Evolutionary conservation across 1,140 invertebrate species (phyloP).

Genomic region (Plectus sambesii): DNA sequence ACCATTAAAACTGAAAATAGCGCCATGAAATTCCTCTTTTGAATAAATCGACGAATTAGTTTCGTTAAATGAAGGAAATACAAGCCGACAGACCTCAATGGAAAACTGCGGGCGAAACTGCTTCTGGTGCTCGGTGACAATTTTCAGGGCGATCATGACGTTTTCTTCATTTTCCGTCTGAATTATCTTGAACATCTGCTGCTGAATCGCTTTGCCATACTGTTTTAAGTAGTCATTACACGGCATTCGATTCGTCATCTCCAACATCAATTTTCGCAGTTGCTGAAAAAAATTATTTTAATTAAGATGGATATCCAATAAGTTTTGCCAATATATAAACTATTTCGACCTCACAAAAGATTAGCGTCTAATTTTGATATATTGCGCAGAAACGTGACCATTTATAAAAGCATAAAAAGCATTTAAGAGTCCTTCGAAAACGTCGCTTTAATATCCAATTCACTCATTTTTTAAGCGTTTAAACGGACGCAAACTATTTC

Average conservation of each 20-base stretch:
- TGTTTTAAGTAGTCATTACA: background rate
- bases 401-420: too few relatives aligned
- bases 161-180: conserved; percentile 8
- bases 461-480: background rate
- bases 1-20: too few relatives aligned
- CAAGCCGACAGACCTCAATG: too few relatives aligned
- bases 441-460: background rate
- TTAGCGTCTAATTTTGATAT: background rate
- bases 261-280: conserved; percentile 9
- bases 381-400: background rate
- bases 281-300: conserved; percentile 3
- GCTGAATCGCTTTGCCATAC: background rate
- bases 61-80: too few relatives aligned
- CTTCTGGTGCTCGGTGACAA: too few relatives aligned
- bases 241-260: conserved; percentile 2
- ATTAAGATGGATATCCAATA: background rate
- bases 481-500: background rate
- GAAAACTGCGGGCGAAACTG: too few relatives aligned
- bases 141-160: background rate
- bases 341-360: background rate
- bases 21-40: too few relatives aligned
- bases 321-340: too few relatives aligned
- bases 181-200: conserved; percentile 6
- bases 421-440: background rate
- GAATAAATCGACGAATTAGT: too few relatives aligned